Evolutionary conservation across 2,888 invertebrate genomes (phyloP).

Genomic region (Drosophila lacicola): DNA sequence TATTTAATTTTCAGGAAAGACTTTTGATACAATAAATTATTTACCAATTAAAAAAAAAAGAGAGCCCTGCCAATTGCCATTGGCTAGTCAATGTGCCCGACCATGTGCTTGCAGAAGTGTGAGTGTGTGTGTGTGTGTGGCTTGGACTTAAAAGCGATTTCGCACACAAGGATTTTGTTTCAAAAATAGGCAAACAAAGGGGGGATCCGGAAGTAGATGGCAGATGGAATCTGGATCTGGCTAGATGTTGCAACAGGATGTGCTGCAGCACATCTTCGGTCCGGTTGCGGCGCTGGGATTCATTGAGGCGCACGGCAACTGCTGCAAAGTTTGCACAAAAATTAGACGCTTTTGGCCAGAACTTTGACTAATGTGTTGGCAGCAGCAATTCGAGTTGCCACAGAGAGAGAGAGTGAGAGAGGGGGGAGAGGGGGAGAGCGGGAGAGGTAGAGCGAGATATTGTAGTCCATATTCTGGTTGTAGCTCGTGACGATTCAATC

Average conservation of each 20-base stretch:
- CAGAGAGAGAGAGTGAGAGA: background rate
- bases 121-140: background rate
- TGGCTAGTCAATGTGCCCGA: background rate
- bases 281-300: slow-evolving; percentile 19
- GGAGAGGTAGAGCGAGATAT: background rate
- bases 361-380: slow-evolving; percentile 51
- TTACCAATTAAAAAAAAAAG: too few species aligned
- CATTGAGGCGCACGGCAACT: slow-evolving; percentile 39
- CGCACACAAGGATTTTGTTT: slow-evolving; percentile 29
- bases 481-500: slow-evolving; percentile 42
- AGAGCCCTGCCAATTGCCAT: background rate
- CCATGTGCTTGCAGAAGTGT: background rate
- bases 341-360: slow-evolving; percentile 54
- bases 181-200: slow-evolving; percentile 41
- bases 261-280: slow-evolving; percentile 3
- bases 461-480: background rate
- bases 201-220: background rate
- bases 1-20: too few species aligned
- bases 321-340: slow-evolving; percentile 56
- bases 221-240: slow-evolving; percentile 20
- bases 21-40: too few species aligned
- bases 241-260: slow-evolving; percentile 18
- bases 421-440: background rate
- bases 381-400: slow-evolving; percentile 1
- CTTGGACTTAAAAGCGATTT: slow-evolving; percentile 20